Percentiles rank a stretch among this genome's conserved stretches.
Evolutionary conservation across 2,113 vertebrate genomes (phyloP).

Genomic region (Phalacrocorax brasilianus): DNA sequence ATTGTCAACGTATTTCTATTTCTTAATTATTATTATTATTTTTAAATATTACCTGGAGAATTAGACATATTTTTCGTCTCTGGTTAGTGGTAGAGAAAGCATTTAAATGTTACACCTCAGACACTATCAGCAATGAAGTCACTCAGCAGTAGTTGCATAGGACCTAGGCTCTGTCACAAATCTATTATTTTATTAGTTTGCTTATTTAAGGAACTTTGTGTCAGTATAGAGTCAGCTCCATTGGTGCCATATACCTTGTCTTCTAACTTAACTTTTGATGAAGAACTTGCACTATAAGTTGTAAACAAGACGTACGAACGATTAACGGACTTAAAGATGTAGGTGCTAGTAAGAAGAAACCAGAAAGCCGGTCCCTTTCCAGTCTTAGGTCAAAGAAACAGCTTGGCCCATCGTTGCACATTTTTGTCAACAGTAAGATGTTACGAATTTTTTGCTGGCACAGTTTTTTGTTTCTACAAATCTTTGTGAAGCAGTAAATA

Average conservation of each 20-base stretch:
- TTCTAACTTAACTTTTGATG: neutral
- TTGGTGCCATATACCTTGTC: neutral
- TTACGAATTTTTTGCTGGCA: neutral
- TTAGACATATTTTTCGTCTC: neutral
- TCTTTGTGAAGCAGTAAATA: neutral
- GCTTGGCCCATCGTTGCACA: rapidly evolving
- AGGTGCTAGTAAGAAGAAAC: neutral
- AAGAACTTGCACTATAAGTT: neutral
- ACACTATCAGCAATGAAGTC: neutral
- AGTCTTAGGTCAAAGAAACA: neutral
- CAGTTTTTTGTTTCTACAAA: neutral
- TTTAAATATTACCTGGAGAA: neutral
- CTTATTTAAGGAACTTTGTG: neutral
- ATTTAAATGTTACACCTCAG: neutral
- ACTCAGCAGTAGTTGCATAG: neutral
- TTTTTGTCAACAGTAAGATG: neutral
- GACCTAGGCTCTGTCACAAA: neutral
- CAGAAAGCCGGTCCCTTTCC: neutral
- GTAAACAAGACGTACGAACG: neutral
- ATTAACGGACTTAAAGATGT: neutral
- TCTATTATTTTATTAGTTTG: neutral
- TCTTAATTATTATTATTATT: neutral
- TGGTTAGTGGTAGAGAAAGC: neutral
- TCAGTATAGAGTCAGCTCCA: neutral
- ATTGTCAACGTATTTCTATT: neutral